Evolutionary conservation across 2,113 vertebrate species (phyloP).

Genomic region (Bettongia penicillata): DNA sequence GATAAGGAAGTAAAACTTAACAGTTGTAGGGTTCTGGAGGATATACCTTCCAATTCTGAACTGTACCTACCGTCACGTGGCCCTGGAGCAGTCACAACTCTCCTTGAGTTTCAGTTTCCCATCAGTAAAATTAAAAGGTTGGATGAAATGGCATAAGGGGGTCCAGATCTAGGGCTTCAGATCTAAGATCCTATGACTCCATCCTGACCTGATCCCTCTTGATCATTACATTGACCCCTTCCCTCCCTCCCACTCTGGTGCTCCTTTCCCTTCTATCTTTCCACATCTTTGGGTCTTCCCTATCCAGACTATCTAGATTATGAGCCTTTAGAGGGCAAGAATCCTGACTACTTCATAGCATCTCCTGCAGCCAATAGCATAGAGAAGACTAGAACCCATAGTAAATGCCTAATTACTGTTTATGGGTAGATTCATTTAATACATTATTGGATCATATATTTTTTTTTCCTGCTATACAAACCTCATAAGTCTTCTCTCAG

Average conservation of each 20-base stretch:
- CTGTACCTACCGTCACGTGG: neutral
- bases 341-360: neutral
- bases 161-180: no score
- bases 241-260: neutral
- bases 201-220: neutral
- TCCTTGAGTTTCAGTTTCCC: neutral
- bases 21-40: neutral
- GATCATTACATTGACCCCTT: neutral
- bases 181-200: neutral
- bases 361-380: neutral
- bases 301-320: neutral
- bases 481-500: neutral
- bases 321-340: neutral
- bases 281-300: neutral
- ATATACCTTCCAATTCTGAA: neutral
- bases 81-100: neutral
- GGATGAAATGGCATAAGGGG: neutral
- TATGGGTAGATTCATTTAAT: neutral
- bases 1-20: neutral
- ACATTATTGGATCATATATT: neutral
- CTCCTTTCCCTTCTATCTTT: neutral
- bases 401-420: constrained; percentile 9
- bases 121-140: neutral
- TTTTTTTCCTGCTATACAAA: neutral
- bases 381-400: neutral